Evolutionary conservation across 1,140 invertebrate species (phyloP), one percentile per base, ranked within the genome.

Genomic region (Olivierus martensii): DNA sequence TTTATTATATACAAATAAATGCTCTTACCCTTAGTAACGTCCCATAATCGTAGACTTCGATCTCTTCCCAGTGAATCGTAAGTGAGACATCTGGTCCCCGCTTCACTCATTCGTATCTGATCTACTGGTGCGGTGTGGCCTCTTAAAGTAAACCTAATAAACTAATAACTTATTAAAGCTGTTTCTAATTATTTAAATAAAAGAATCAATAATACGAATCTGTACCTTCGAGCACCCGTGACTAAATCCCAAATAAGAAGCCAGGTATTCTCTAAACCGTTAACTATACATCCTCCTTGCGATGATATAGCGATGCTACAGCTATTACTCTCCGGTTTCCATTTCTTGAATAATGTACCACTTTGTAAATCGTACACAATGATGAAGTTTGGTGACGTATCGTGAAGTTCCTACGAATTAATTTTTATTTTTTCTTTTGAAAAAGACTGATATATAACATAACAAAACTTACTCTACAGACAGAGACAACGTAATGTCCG

Each of bases 331-430:
- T 78, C 79, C 1, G 84, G 83, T 68, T 89, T 89, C 83, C 85
- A 87, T 70, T 65, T 65, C 69, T 88, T 88, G 70, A 89, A 89
- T 56, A 89, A 66, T 2, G 85, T 89, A n/a, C 87, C 87, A 59
- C 83, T 88, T 71, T 86, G 82, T n/a, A 91, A 73, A 70, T 91
- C 87, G 67, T 89, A 91, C 22, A 90, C 84, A 38, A 88, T 83
- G 49, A 91, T 85, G 71, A 88, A 89, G 71, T 88, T 89, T 1
- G 85, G 83, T 28, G 79, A 77, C 0, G 81, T 77, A 63, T 86
- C 83, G 62, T 86, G 83, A 19, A 88, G 74, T 70, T 89, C 85
- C 67, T 86, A 73, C 28, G 76, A 77, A 46, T 9, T 34, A 77
- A 76, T 35, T 38, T 41, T 28, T 36, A n/a, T 34, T 34, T 19